phyloP scores from a whole-genome alignment of 2,888 invertebrate species.

The Cyaniris semiargus region DNA sequence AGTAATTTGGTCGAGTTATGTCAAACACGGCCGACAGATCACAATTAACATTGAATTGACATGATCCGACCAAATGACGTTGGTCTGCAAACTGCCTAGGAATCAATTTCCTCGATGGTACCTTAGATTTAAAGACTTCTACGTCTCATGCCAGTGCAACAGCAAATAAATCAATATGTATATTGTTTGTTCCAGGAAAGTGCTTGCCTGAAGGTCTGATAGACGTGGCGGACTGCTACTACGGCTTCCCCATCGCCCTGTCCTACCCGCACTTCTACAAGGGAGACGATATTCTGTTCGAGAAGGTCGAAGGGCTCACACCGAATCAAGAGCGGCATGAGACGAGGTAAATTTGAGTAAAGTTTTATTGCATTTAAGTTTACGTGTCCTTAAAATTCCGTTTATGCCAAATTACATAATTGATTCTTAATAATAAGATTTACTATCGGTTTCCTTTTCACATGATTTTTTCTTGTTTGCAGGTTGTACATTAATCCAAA shows the following conservation, averaged over 20 bases:
- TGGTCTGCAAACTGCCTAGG: too few species aligned
- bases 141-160: neutral
- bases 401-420: too few species aligned
- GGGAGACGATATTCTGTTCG: constrained; percentile 82
- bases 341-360: constrained; percentile 55
- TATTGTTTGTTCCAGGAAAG: constrained; percentile 58
- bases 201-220: constrained; percentile 88
- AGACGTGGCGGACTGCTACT: constrained; percentile 93
- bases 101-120: too few species aligned
- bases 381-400: too few species aligned
- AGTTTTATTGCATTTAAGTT: too few species aligned
- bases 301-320: constrained; percentile 84
- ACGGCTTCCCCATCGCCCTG: constrained; percentile 93
- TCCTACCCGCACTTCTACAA: constrained; percentile 94
- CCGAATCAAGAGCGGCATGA: constrained; percentile 81
- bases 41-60: too few species aligned
- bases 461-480: constrained; percentile 47
- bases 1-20: too few species aligned
- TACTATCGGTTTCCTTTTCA: neutral
- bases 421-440: too few species aligned
- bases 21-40: too few species aligned
- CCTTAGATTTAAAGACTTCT: neutral
- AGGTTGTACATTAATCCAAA: constrained; percentile 91
- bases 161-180: neutral
- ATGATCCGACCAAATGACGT: too few species aligned